Evolutionary conservation across 2,888 invertebrate species (phyloP), one percentile per base, ranked within the genome.

Genomic region (Biston betularia): DNA sequence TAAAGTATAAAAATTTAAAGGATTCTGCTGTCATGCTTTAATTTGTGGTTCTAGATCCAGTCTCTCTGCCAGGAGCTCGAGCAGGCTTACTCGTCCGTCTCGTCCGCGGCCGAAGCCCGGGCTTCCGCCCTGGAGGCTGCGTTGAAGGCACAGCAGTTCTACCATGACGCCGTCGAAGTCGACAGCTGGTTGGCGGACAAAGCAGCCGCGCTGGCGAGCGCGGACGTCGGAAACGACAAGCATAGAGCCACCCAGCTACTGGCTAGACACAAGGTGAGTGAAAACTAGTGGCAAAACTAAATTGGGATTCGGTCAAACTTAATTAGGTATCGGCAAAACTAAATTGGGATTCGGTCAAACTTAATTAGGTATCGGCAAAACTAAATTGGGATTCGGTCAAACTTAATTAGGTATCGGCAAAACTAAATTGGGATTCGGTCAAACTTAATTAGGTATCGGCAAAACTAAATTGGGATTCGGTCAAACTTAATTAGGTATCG

Each of bases 101-200:
- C 96, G 45, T 93, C 95, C 24, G 96, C 96, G 70, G 96, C 97
- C 0, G 94, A 94, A 38, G 96, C 96, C 71, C 95, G 98, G 52
- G 96, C 96, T 35, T 95, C 95, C 45, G 96, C 97, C 69, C 94
- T 99, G 66, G 98, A 98, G 75, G 95, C 97, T 70, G 97, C 98
- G 0, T 93, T 98, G 63, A 96, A 96, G 82, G 97, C 98, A 10
- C 99, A 99, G 88, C 98, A 98, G 93, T 98, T 97, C 93, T 95
- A 97, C 90, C 97, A 97, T 82, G 98, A 98, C 85, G 97, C 98
- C 11, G 96, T 96, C 53, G 98, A 98, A 89, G 97, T 99, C 70
- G 99, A 99, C 89, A 96, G 97, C 35, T 99, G 98, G 98, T 94
- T 99, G 71, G 96, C 96, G 45, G 98, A 99, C 90, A 97, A 97